Evolutionary conservation across 1,140 invertebrate genomes (phyloP).

Genomic region (Papilio dardanus): DNA sequence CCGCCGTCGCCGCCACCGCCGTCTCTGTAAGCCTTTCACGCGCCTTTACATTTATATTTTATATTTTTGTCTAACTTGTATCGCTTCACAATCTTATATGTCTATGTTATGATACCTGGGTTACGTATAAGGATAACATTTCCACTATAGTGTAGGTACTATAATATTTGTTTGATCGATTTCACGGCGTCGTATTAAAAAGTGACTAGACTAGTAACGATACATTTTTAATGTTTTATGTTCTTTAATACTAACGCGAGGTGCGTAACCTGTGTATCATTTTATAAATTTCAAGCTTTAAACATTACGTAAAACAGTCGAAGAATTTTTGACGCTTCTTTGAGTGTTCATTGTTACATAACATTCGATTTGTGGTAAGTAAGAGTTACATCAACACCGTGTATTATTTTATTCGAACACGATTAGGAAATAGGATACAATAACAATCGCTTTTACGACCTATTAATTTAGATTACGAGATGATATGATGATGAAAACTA

Average conservation of each 20-base stretch:
- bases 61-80: background rate
- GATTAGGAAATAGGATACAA: background rate
- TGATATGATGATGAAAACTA: too few relatives aligned
- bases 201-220: background rate
- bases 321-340: background rate
- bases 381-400: background rate
- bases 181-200: background rate
- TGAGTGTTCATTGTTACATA: constrained; percentile 15
- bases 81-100: background rate
- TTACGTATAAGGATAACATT: background rate
- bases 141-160: background rate
- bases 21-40: constrained; percentile 42
- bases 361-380: background rate
- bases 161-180: background rate
- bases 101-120: background rate
- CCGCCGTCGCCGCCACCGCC: constrained; percentile 50
- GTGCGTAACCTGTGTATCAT: background rate
- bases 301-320: background rate
- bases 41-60: background rate
- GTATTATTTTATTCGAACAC: background rate
- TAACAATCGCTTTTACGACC: background rate
- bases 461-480: background rate
- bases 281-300: background rate
- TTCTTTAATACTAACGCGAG: background rate
- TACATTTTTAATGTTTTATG: background rate